These are phyloP conservation scores for Cyprinodon brontotheroides DNA, from an alignment of 2,113 vertebrate species.

Conservation along the genomic window DNA sequence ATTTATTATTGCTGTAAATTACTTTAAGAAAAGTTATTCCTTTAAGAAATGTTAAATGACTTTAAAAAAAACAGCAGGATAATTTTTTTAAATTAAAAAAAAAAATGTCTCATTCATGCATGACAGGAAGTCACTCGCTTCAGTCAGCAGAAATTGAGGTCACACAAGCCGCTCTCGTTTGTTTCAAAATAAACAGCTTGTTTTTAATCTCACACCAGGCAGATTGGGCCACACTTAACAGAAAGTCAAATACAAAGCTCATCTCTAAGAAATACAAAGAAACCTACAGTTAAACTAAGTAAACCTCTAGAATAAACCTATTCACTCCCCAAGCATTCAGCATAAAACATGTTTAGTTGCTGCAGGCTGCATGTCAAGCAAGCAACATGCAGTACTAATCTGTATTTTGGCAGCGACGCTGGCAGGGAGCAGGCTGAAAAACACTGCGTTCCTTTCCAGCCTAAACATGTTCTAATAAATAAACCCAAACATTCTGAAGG, in stretches of 20 bases:
- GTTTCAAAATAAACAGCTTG: neutral
- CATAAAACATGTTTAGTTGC: neutral
- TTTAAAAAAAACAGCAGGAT: too few relatives aligned
- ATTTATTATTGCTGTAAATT: too few relatives aligned
- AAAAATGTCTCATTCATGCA: neutral
- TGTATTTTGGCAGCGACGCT: too few relatives aligned
- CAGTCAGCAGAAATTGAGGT: constrained; percentile 2
- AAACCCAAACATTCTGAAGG: neutral
- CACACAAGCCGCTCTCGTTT: neutral
- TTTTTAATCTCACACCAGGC: neutral
- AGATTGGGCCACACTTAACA: neutral
- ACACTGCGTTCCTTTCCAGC: neutral
- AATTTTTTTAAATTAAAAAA: neutral
- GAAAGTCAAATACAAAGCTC: neutral
- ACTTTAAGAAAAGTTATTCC: too few relatives aligned
- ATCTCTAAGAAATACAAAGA: neutral
- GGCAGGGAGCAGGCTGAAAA: too few relatives aligned
- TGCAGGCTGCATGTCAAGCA: neutral
- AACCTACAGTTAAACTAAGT: neutral
- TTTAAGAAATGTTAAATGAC: too few relatives aligned
- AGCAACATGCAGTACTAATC: neutral
- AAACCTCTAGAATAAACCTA: neutral
- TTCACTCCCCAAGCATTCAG: neutral
- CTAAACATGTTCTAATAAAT: neutral
- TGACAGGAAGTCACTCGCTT: neutral